A percentile compares a stretch with the other conserved stretches of the same genome.
phyloP scores from a whole-genome alignment of 2,797 vertebrate genomes.

The Xenops minutus region DNA sequence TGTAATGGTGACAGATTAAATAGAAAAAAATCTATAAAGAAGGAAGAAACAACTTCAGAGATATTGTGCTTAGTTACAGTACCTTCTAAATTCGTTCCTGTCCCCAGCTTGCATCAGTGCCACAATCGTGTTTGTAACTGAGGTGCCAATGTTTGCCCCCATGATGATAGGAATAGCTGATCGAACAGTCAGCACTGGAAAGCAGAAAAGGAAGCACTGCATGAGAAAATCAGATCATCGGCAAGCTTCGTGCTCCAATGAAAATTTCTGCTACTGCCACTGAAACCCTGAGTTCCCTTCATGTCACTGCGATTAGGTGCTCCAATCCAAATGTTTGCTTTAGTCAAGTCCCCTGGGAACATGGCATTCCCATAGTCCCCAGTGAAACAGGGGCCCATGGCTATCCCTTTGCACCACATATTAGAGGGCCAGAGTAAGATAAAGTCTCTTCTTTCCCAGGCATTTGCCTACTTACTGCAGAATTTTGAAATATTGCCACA shows the following conservation, averaged over 20 bases:
- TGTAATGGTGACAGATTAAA: not conserved
- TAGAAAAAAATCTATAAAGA: not conserved
- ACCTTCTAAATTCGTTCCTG: constrained; percentile 95
- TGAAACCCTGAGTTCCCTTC: not conserved
- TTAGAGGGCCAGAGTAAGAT: not conserved
- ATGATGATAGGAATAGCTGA: constrained; percentile 94
- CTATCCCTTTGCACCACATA: not conserved
- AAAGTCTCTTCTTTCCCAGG: not conserved
- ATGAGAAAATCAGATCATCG: not conserved
- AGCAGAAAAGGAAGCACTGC: not conserved
- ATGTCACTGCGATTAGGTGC: not conserved
- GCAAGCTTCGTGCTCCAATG: not conserved
- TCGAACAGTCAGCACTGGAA: constrained; percentile 85
- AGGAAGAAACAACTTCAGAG: not conserved
- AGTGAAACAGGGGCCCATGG: not conserved
- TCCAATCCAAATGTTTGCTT: not conserved
- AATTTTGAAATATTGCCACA: not conserved
- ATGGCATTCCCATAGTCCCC: not conserved
- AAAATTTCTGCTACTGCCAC: not conserved
- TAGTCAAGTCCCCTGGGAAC: not conserved
- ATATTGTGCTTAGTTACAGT: not conserved
- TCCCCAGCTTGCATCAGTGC: constrained; percentile 96
- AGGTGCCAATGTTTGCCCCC: constrained; percentile 98
- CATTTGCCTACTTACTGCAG: not conserved
- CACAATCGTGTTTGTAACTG: constrained; percentile 96